Evolutionary conservation across 2,888 invertebrate genomes (phyloP).

Genomic region (Junonia oenone): DNA sequence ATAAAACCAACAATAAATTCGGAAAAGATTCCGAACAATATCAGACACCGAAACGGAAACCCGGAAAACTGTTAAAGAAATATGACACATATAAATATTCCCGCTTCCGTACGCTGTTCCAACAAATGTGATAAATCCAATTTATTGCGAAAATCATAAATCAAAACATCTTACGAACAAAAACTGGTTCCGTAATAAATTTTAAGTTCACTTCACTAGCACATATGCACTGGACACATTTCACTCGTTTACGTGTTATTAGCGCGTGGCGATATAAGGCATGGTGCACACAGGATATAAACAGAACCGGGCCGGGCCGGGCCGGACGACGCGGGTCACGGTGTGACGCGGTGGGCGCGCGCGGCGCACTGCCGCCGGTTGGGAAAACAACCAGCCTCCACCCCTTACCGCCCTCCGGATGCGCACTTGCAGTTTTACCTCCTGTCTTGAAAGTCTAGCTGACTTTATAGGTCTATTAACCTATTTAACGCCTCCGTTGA

Average conservation of each 20-base stretch:
- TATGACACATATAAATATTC: constrained; percentile 65
- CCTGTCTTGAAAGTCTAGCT: constrained; percentile 41
- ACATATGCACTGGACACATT: constrained; percentile 26
- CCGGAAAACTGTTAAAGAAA: constrained; percentile 57
- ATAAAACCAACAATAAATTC: constrained; percentile 57
- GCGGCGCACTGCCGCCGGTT: constrained; percentile 66
- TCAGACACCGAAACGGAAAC: constrained; percentile 55
- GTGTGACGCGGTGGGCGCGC: constrained; percentile 38
- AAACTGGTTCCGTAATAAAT: constrained; percentile 12
- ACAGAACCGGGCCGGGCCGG: constrained; percentile 8
- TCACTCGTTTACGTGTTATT: constrained; percentile 25
- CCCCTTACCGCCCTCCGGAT: constrained; percentile 48
- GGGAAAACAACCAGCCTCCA: constrained; percentile 68
- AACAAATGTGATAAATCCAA: constrained; percentile 47
- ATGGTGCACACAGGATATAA: constrained; percentile 28
- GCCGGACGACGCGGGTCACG: constrained; percentile 23
- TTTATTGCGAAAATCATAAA: constrained; percentile 5
- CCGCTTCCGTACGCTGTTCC: constrained; percentile 59
- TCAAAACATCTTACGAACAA: constrained; percentile 6
- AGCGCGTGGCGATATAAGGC: constrained; percentile 25
- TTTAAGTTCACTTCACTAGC: constrained; percentile 20
- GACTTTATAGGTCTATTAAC: constrained; percentile 36
- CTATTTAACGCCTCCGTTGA: constrained; percentile 29
- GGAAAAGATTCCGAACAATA: constrained; percentile 51
- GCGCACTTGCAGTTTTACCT: constrained; percentile 65